phyloP scores from a whole-genome alignment of 2,797 vertebrate genomes.

The Falco concolor region DNA sequence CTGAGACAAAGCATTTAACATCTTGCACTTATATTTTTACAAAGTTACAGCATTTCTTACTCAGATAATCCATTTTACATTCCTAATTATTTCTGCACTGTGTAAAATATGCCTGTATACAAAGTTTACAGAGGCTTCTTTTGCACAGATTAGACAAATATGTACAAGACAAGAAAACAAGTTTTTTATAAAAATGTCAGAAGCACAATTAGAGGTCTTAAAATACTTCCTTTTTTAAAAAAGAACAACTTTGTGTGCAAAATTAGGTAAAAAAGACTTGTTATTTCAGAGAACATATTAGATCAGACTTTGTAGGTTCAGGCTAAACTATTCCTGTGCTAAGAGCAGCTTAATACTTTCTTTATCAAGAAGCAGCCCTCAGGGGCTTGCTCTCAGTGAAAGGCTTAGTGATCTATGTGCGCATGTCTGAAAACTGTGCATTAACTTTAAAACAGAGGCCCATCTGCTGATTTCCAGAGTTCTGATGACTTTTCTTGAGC shows the following conservation, averaged over 20 bases:
- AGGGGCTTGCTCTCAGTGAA: background rate
- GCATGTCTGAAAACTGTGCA: background rate
- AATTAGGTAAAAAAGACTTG: background rate
- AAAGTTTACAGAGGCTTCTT: background rate
- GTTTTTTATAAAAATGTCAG: slow-evolving; percentile 7
- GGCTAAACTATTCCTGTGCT: background rate
- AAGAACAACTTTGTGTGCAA: background rate
- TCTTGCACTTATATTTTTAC: background rate
- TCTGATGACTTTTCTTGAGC: slow-evolving; percentile 26
- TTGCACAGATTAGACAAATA: background rate
- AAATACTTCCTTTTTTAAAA: background rate
- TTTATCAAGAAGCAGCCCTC: background rate
- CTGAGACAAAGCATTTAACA: background rate
- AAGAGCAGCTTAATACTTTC: background rate
- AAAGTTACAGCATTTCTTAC: slow-evolving; percentile 1
- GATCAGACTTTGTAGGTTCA: background rate
- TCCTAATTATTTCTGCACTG: background rate
- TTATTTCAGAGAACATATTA: background rate
- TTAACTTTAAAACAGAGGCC: background rate
- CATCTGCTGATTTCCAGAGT: slow-evolving; percentile 42
- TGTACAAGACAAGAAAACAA: background rate
- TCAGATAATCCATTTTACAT: background rate
- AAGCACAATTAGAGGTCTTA: background rate
- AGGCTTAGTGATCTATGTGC: background rate
- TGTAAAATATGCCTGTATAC: background rate